Percentiles rank a stretch among this genome's conserved stretches.
Conservation (phyloP, 2,113 vertebrate species). For the Saimiri boliviensis region DNA sequence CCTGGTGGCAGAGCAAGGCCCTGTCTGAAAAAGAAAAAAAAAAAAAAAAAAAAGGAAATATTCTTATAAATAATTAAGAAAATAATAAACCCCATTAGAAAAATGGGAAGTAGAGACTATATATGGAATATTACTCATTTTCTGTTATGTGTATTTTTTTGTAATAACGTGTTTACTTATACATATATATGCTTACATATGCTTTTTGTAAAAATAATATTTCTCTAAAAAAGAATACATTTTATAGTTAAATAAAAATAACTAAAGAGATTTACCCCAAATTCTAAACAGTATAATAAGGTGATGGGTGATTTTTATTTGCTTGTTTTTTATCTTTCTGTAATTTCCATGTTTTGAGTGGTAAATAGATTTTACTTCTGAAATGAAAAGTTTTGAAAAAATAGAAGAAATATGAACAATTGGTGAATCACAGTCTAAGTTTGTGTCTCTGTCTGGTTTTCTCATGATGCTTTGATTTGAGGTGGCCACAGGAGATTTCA, state of each 20-base stretch:
- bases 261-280: not conserved
- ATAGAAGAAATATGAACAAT: not conserved
- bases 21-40: no score
- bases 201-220: not conserved
- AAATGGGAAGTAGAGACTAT: not conserved
- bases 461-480: not conserved
- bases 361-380: not conserved
- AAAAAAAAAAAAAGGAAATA: not conserved
- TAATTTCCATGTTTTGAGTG: not conserved
- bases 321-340: not conserved
- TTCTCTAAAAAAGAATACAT: not conserved
- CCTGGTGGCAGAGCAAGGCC: no score
- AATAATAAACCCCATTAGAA: not conserved
- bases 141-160: not conserved
- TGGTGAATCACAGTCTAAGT: not conserved
- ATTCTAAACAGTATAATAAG: not conserved
- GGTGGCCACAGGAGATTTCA: not conserved
- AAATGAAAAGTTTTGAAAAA: not conserved
- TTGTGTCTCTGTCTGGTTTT: not conserved
- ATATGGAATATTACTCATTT: not conserved
- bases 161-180: not conserved
- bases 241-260: constrained; percentile 30
- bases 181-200: not conserved
- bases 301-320: not conserved
- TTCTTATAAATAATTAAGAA: not conserved